Base-by-base conservation (phyloP, 37 sponge, comb jelly and placozoan genomes). In the Ephydatia muelleri region DNA sequence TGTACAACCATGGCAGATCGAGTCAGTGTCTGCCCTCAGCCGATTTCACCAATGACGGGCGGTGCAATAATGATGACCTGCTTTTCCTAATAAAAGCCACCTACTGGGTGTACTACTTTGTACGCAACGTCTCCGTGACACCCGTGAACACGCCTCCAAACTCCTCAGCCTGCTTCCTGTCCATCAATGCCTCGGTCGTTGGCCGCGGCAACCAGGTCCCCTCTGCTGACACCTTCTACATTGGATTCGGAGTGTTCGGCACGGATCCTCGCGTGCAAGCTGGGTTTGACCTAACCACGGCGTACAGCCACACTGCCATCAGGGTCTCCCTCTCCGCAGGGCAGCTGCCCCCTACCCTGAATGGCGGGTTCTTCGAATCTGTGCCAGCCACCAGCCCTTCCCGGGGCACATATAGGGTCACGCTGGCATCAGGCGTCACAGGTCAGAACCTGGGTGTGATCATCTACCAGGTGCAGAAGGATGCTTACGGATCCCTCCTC, bases 31-130 rank as follows among this genome's bases (percentile, higher is more conserved):
- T 57, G 38, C 71, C 75, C 1, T 26, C 29, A 30, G n/a, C 49
- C 22, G 92, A 92, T 49, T 79, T 82, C 72, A 84, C 85, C 73
- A 43, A 40, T 4, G 93, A 92, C 38, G 83, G 86, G n/a, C 30
- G 43, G 26, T 92, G 93, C 73, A 71, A 85, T 48, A 76, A 65
- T 35, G 32, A 76, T 30, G 93, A 93, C 65, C 22, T 86, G 14
- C 16, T 38, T 5, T 89, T 83, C 90, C 65, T 89, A 5, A 67
- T 89, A 2, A 40, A 75, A 64, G 87, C 79, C 8, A 89, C 72
- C 47, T 93, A 84, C 77, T 66, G 83, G 28, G 65, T 79, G 30
- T 40, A 80, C 30, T 81, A 83, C 28, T 89, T 93, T 84, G 84
- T 93, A 0, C 65, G 25, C 22, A 38, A 33, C 32, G 22, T 83